Percentiles rank a stretch among this genome's conserved stretches.
phyloP scores from a whole-genome alignment of 2,888 invertebrate genomes.

The Eilema caniola region DNA sequence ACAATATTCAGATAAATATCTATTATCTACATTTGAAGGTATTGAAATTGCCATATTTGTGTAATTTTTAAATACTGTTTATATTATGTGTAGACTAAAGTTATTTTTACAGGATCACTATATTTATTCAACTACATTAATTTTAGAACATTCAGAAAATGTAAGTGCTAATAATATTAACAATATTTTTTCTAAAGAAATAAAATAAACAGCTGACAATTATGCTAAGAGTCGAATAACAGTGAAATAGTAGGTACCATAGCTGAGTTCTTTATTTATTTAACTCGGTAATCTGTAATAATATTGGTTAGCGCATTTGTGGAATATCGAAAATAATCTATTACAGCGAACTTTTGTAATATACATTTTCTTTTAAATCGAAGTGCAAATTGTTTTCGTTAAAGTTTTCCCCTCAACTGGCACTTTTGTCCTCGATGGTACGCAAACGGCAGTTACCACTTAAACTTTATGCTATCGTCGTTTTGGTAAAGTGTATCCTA shows the following conservation, averaged over 20 bases:
- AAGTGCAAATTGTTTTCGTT: slow-evolving; percentile 46
- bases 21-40: no score
- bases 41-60: no score
- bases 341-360: background rate
- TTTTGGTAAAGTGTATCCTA: slow-evolving; percentile 46
- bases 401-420: slow-evolving; percentile 35
- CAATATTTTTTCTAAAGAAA: background rate
- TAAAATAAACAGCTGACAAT: background rate
- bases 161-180: background rate
- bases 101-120: background rate
- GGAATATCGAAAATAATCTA: background rate
- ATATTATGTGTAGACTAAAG: no score
- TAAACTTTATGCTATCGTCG: slow-evolving; percentile 43
- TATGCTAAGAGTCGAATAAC: background rate
- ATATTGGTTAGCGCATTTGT: background rate
- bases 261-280: background rate
- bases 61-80: background rate
- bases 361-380: slow-evolving; percentile 8
- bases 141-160: background rate
- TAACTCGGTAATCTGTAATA: background rate
- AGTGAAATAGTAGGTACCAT: background rate
- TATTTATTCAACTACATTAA: background rate
- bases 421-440: slow-evolving; percentile 47
- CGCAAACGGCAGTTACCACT: slow-evolving; percentile 49
- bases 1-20: no score